Percentiles rank a stretch among this genome's conserved stretches.
phyloP scores from a whole-genome alignment of 2,797 vertebrate species.

The Trachurus trachurus region DNA sequence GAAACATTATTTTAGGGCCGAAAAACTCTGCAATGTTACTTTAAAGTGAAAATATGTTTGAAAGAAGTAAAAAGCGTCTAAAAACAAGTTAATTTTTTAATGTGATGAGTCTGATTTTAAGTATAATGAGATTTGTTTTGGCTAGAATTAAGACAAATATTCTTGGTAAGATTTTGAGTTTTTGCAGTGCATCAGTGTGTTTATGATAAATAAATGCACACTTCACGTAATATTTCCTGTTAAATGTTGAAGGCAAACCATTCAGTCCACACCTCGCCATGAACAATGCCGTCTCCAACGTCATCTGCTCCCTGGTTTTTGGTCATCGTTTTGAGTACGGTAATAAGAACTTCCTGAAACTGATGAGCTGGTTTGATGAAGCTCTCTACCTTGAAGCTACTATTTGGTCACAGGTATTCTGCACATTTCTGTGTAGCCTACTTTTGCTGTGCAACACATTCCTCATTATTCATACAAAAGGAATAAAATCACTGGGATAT shows the following conservation, averaged over 20 bases:
- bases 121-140: no score
- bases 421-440: not conserved
- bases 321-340: constrained; percentile 84
- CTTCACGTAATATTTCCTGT: not conserved
- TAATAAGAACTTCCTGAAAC: constrained; percentile 39
- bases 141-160: no score
- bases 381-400: constrained; percentile 15
- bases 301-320: constrained; percentile 87
- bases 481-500: not conserved
- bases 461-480: not conserved
- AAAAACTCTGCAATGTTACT: no score
- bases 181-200: not conserved
- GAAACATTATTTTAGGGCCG: no score
- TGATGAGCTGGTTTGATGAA: not conserved
- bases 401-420: constrained; percentile 57
- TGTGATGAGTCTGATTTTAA: no score
- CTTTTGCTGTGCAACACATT: not conserved
- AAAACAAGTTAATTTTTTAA: no score
- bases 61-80: no score
- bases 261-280: constrained; percentile 82
- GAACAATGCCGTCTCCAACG: constrained; percentile 79
- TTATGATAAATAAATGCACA: rapidly evolving
- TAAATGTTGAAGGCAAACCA: constrained; percentile 69
- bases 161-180: no score
- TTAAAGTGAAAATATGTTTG: no score